Conservation (phyloP, 2,113 vertebrate species). For the Crocuta crocuta region DNA sequence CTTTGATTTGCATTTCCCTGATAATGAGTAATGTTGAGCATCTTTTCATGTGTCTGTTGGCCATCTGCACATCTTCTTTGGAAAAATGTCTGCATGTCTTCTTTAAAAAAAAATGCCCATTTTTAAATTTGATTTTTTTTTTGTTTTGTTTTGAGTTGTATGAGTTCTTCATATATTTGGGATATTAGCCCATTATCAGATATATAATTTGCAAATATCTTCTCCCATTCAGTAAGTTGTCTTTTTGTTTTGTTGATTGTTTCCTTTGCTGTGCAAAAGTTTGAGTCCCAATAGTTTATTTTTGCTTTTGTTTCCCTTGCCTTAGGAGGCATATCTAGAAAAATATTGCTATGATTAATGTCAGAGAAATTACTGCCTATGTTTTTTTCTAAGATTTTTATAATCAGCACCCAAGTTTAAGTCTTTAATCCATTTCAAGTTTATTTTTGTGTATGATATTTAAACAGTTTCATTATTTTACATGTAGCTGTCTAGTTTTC, state of each 20-base stretch:
- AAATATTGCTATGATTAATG: neutral
- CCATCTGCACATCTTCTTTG: neutral
- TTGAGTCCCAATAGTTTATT: neutral
- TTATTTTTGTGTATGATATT: neutral
- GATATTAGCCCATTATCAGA: neutral
- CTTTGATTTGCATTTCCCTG: neutral
- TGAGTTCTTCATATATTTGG: neutral
- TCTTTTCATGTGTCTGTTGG: neutral
- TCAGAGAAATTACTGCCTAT: neutral
- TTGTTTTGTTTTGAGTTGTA: neutral
- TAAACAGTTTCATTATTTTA: neutral
- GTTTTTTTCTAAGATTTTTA: neutral
- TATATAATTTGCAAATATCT: neutral
- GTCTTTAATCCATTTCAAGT: neutral
- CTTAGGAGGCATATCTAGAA: neutral
- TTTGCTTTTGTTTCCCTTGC: neutral
- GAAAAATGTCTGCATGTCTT: neutral
- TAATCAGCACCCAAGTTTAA: neutral
- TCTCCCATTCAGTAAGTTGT: neutral
- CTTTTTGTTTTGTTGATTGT: neutral
- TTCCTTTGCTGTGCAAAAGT: neutral
- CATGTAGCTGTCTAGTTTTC: neutral
- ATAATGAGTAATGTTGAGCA: neutral
- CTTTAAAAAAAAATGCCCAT: neutral
- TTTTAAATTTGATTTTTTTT: neutral